phyloP scores from a whole-genome alignment of 2,797 vertebrate genomes.

The Fundulus diaphanus region DNA sequence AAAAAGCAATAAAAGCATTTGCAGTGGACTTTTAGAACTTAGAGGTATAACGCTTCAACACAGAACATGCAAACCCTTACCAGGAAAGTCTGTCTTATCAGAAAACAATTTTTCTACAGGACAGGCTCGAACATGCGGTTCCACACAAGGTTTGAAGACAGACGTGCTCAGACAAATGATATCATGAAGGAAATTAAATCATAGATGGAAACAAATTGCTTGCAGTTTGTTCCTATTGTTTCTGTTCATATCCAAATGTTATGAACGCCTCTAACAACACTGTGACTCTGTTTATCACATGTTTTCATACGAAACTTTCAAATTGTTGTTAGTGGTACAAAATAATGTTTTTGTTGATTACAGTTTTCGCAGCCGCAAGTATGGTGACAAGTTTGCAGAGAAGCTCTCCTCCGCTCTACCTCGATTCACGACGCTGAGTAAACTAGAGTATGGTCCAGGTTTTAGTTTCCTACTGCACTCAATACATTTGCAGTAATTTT shows the following conservation, averaged over 20 bases:
- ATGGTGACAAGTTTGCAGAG: slow-evolving; percentile 85
- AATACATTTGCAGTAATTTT: background rate
- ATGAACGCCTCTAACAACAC: background rate
- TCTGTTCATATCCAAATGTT: background rate
- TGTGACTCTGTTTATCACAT: background rate
- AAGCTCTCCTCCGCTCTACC: slow-evolving; percentile 82
- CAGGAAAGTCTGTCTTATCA: background rate
- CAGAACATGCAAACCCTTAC: too few relatives aligned
- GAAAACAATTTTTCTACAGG: background rate
- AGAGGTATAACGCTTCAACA: background rate
- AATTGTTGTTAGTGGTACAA: too few relatives aligned
- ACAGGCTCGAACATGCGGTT: background rate
- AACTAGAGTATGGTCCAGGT: slow-evolving; percentile 82
- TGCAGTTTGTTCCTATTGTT: too few relatives aligned
- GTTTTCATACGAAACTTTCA: background rate
- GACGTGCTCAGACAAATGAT: background rate
- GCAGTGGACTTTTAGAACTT: background rate
- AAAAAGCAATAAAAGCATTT: background rate
- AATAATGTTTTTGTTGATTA: slow-evolving; percentile 18
- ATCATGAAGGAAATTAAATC: background rate
- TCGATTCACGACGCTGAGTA: slow-evolving; percentile 79
- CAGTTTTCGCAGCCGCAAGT: slow-evolving; percentile 90
- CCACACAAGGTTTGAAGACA: background rate
- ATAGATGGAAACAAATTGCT: background rate
- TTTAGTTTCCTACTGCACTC: background rate